phyloP scores from a whole-genome alignment of 2,113 vertebrate species.

The Lipophrys pholis region DNA sequence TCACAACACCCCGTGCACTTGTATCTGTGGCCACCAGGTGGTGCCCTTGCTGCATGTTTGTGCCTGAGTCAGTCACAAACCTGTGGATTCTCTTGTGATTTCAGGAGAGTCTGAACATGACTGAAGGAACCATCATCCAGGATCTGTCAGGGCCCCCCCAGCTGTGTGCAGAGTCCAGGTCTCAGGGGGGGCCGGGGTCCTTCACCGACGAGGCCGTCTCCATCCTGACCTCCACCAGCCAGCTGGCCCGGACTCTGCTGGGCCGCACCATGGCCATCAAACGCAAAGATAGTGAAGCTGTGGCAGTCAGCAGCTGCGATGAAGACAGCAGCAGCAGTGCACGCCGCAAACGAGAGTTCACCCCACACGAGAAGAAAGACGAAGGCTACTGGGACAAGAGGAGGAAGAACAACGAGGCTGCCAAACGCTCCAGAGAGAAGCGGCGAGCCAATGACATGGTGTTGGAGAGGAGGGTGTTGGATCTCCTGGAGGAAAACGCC shows the following conservation, averaged over 20 bases:
- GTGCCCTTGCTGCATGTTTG: constrained; percentile 44
- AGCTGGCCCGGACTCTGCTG: constrained; percentile 78
- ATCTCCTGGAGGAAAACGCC: constrained; percentile 87
- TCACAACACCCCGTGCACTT: constrained; percentile 5
- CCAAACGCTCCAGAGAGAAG: constrained; percentile 87
- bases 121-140: constrained; percentile 42
- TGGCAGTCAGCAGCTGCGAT: constrained; percentile 42
- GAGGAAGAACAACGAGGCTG: constrained; percentile 88
- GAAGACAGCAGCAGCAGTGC: constrained; percentile 38
- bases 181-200: constrained; percentile 52
- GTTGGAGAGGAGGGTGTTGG: constrained; percentile 83
- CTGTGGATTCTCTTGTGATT: no score
- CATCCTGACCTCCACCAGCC: constrained; percentile 78
- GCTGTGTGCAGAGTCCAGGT: constrained; percentile 19
- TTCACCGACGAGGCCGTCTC: constrained; percentile 79
- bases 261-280: constrained; percentile 62
- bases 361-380: constrained; percentile 83
- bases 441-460: constrained; percentile 84
- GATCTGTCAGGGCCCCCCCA: constrained; percentile 45
- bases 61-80: not conserved
- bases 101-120: constrained; percentile 53
- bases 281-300: constrained; percentile 44
- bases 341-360: constrained; percentile 83
- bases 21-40: constrained; percentile 69
- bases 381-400: constrained; percentile 88